Base-by-base conservation (phyloP, 2,797 vertebrate species). In the Chlorospingus flavigularis region DNA sequence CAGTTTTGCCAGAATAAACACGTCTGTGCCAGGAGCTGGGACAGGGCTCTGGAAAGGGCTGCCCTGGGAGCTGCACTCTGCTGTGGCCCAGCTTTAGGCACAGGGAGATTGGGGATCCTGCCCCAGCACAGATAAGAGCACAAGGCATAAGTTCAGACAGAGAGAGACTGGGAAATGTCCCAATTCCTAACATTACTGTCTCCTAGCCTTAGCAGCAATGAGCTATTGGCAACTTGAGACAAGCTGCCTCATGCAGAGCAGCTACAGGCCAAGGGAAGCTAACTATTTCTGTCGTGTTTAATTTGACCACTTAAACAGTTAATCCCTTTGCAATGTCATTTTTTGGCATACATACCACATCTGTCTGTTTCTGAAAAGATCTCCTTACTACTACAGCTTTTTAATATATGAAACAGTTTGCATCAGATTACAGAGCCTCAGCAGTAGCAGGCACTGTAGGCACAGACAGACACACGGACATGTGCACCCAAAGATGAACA, bases 261-360 rank as follows among this genome's bases (percentile, higher is more conserved):
- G 92, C 82, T 86, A 60, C 85, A 86, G 91, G 94, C 95, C 94
- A 92, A 86, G 86, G 91, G 92, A 94, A 96, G 90, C 90, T 95
- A 86, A 96, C 94, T 92, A 84, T 94, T 95, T 84, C 87, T 94
- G 91, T 96, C 94, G 73, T 86, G 55, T 96, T 95, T 95, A 95
- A 96, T 96, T 95, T 94, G 87, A 95, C 83, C 95, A 84, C 67
- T 96, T 86, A 92, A 97, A 95, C 73, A 90, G 91, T 94, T 97
- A 96, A 95, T 96, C 92, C 87, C 86, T 95, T 94, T 81, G 67
- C 90, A 96, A 96, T 90, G 79, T 91, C 66, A 88, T 94, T 94
- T 95, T 94, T 97, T 94, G 95, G 95, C 96, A 90, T 81, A 78
- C 89, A 57, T 78, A 94, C 30, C 66, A 67, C 62, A 80, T 96